Evolutionary conservation across 1,140 invertebrate species (phyloP), one percentile per base, ranked within the genome.

Genomic region (Stegodyphus dumicola): DNA sequence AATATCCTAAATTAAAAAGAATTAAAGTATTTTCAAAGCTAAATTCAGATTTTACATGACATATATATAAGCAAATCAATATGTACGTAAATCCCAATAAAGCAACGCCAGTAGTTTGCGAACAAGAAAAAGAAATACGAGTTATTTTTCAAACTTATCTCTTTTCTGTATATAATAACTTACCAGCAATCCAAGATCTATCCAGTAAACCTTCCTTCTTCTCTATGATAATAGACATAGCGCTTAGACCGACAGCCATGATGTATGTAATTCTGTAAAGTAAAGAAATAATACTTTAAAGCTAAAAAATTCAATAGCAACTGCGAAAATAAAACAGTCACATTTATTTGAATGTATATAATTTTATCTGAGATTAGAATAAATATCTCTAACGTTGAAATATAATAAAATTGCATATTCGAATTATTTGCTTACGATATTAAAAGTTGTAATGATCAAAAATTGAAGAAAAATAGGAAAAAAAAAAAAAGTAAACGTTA

Each of bases 211-310:
- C 96, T 91, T 97, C 96, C 87, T 96, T 97, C 87, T 96, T 93
- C 90, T 99, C 97, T 80, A 97, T 94, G 70, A 99, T 95, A 89
- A 99, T 93, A 2, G 95, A 94, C 13, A 97, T 95, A 5, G 96
- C 96, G 13, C 97, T 98, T 75, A 98, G 90, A n/a, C 96, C 96
- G 15, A 98, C 96, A 33, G 97, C 96, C 91, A 98, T 93, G 93
- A 98, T 98, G 92, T 97, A 98, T 2, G 97, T 95, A 89, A 98
- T 98, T n/a, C 96, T 97, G 90, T 67, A 88, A 89, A 92, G 92
- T 13, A 64, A 64, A 64, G 60, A n/a, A 6, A 64, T 95, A 89
- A 98, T 98, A 15, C 96, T 97, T 90, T 67, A 88, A 89, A 92
- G 92, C 10, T 17, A 67, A 67, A n/a, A 67, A 18, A 5, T 67